Evolutionary conservation across 2,888 invertebrate species (phyloP), one percentile per base, ranked within the genome.

Genomic region (Drosophila birchii): DNA sequence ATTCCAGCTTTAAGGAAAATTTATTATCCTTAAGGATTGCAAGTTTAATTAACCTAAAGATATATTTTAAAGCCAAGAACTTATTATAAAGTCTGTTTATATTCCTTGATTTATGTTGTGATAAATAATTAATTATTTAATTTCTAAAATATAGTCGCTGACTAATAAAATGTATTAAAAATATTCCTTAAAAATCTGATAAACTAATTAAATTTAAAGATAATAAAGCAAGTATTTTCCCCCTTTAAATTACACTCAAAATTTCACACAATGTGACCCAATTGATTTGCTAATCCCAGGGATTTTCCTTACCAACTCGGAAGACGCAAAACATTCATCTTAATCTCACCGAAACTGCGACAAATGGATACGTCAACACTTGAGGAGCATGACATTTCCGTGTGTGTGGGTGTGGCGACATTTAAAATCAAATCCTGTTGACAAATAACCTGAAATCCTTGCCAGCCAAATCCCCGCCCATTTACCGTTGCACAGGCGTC

Each of bases 341-440:
- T 68, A 66, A 66, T 68, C 68, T 66, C 14, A 39, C 39, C 63
- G 39, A 81, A 87, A 78, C 80, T 76, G 76, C 75, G 81, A 55
- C 79, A 85, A 85, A 85, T 83, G 83, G 87, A 87, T 81, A 78
- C 81, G 87, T 87, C 87, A 85, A 58, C 71, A 70, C 71, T 71
- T 71, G 70, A 72, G 62, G 18, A 26, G 62, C 41, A 53, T 20
- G 38, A 45, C 72, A 64, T 55, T 45, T 73, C 53, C 63, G 60
- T 34, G 36, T 64, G 44, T 32, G 49, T 44, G 47, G 41, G 60
- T 51, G 47, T 55, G 49, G 62, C 54, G 69, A 81, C 79, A 84
- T 86, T 72, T 81, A 84, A 81, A 87, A 86, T 84, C 79, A 82
- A 86, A 86, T 76, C 83, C 83, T 78, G 81, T 88, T 87, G 88